A percentile compares a stretch with the other conserved stretches of the same genome.
phyloP scores from a whole-genome alignment of 2,797 vertebrate species.

The Anas capensis region DNA sequence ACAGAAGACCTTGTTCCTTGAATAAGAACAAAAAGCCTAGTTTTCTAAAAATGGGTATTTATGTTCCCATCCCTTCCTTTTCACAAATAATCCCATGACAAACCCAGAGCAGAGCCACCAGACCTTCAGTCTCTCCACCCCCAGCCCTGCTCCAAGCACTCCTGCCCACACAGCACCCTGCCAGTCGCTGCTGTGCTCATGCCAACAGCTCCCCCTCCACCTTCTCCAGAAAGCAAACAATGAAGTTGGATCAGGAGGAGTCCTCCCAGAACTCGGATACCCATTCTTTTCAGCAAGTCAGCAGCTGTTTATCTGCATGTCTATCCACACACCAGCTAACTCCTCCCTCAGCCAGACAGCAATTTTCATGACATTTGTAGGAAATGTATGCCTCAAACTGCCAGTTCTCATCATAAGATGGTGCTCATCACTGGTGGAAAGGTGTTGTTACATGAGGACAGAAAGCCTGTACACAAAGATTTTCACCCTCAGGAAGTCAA shows the following conservation, averaged over 20 bases:
- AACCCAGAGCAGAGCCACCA: rapidly evolving
- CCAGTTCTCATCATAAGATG: neutral
- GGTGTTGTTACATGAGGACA: neutral
- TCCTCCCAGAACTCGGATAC: neutral
- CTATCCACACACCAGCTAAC: neutral
- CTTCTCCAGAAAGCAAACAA: neutral
- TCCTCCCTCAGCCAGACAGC: neutral
- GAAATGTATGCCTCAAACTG: neutral
- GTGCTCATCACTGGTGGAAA: neutral
- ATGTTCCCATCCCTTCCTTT: rapidly evolving
- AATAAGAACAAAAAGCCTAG: neutral
- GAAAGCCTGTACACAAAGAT: neutral
- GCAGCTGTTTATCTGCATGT: neutral
- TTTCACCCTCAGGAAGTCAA: neutral
- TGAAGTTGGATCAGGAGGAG: neutral
- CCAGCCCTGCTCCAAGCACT: neutral
- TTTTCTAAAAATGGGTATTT: neutral
- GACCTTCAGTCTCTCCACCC: neutral
- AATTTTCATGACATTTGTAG: neutral
- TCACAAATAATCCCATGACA: neutral
- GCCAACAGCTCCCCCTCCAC: neutral
- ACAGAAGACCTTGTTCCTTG: neutral
- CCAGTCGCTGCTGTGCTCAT: neutral
- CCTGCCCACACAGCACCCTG: neutral
- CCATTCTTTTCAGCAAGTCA: neutral